Percentiles rank a stretch among this genome's conserved stretches.
phyloP scores from a whole-genome alignment of 2,797 vertebrate genomes.

The Poeciliopsis gracilis region DNA sequence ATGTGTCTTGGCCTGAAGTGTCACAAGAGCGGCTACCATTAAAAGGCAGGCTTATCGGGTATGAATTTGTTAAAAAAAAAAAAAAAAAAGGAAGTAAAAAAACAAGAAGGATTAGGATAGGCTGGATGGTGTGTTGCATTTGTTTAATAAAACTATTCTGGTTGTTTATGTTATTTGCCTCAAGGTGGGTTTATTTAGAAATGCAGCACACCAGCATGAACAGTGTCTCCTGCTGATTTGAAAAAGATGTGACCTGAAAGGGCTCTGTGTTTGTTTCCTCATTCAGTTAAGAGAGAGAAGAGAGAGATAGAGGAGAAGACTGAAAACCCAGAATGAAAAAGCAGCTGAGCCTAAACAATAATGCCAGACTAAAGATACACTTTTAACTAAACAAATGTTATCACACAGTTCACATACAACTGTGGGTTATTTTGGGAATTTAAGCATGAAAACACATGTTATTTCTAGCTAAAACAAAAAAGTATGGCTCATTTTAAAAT shows the following conservation, averaged over 20 bases:
- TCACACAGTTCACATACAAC: conserved; percentile 21
- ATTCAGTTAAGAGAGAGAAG: conserved; percentile 40
- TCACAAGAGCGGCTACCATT: conserved; percentile 35
- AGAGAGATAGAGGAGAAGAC: conserved; percentile 24
- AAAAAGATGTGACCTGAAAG: conserved; percentile 72
- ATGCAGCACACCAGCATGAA: conserved; percentile 36
- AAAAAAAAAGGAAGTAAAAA: conserved; percentile 30
- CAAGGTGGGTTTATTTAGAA: conserved; percentile 51
- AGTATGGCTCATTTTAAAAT: conserved; percentile 16
- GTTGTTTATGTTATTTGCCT: conserved; percentile 27
- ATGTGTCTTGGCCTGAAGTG: conserved; percentile 52
- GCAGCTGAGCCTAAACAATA: conserved; percentile 38
- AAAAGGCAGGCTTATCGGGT: conserved; percentile 23
- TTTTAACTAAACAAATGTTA: neutral
- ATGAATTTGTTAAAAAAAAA: conserved; percentile 16
- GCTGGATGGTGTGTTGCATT: conserved; percentile 7
- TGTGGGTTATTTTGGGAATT: neutral
- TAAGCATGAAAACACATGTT: conserved; percentile 1
- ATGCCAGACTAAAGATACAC: conserved; percentile 8
- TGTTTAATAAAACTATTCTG: conserved; percentile 21
- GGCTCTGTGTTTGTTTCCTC: conserved; percentile 56
- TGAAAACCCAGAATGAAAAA: conserved; percentile 40
- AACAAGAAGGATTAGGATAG: conserved; percentile 39
- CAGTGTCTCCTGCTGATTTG: conserved; percentile 54
- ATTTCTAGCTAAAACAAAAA: neutral